Evolutionary conservation across 2,888 invertebrate genomes (phyloP).

Genomic region (Tipula unca): DNA sequence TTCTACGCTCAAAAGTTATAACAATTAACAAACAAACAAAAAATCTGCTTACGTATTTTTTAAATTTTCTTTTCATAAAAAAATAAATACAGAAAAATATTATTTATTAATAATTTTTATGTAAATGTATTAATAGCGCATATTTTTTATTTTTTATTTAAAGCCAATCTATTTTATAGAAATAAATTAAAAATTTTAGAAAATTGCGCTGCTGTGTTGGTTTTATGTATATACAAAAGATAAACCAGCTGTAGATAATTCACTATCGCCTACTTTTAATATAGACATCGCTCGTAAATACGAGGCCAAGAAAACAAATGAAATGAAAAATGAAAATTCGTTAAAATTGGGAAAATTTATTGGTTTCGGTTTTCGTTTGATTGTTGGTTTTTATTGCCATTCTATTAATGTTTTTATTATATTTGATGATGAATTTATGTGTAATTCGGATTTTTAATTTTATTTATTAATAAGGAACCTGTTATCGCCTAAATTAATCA

Average conservation of each 20-base stretch:
- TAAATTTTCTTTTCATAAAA: background rate
- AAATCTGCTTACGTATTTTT: background rate
- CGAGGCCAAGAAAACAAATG: background rate
- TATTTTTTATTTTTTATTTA: background rate
- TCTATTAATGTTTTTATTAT: background rate
- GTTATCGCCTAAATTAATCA: background rate
- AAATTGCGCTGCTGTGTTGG: background rate
- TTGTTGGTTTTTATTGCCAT: background rate
- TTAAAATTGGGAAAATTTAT: background rate
- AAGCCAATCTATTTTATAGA: background rate
- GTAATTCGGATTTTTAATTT: background rate
- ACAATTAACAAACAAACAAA: background rate
- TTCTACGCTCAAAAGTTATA: background rate
- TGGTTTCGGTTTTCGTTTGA: background rate
- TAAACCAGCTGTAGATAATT: background rate
- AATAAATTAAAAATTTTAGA: background rate
- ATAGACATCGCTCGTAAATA: background rate
- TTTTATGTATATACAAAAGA: background rate
- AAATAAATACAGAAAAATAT: background rate
- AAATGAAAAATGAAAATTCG: background rate
- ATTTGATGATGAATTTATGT: background rate
- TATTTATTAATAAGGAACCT: background rate
- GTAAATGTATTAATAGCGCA: background rate
- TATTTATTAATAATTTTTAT: background rate
- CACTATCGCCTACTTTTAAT: background rate